A percentile compares a stretch with the other conserved stretches of the same genome.
phyloP scores from a whole-genome alignment of 2,797 vertebrate genomes.

The Sciaenops ocellatus region DNA sequence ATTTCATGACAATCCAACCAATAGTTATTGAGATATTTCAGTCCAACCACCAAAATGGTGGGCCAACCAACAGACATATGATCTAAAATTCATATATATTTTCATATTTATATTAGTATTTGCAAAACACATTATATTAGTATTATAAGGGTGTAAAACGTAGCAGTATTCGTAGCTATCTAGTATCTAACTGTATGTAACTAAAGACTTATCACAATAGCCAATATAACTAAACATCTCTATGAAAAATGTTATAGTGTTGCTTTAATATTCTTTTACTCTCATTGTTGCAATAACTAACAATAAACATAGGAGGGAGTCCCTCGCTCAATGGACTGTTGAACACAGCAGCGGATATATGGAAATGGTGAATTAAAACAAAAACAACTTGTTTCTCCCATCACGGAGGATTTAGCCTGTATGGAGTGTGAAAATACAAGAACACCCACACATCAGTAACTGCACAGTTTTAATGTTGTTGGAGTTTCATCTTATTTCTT shows the following conservation, averaged over 20 bases:
- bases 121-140: background rate
- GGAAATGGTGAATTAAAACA: background rate
- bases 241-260: background rate
- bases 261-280: background rate
- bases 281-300: conserved; percentile 24
- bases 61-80: background rate
- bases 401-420: background rate
- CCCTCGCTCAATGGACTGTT: background rate
- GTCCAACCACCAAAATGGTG: background rate
- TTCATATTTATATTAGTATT: background rate
- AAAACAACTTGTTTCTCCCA: background rate
- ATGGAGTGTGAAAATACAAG: background rate
- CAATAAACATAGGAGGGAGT: conserved; percentile 39
- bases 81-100: background rate
- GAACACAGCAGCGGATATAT: background rate
- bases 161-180: too few relatives aligned
- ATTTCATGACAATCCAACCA: background rate
- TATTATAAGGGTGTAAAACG: background rate
- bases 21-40: background rate
- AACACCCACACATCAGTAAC: background rate
- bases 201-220: background rate
- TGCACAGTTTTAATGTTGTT: background rate
- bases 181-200: background rate
- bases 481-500: background rate
- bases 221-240: background rate